Base-by-base conservation (phyloP, 2,888 invertebrate species). In the Pyrgus malvae region DNA sequence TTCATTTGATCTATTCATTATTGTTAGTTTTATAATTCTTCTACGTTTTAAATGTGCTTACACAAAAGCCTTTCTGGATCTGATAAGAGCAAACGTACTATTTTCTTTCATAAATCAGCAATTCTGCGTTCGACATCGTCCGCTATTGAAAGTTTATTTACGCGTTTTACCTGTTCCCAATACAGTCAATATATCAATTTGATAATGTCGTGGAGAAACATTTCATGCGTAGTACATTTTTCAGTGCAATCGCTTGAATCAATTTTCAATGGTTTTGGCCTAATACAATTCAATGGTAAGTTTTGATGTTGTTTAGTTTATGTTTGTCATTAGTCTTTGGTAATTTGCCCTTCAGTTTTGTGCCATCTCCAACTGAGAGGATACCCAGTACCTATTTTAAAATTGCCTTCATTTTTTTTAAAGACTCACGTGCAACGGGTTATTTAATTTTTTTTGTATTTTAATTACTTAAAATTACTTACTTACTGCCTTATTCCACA, bases 161-260 rank as follows among this genome's bases (percentile, higher is more conserved):
- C 49, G 25, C 48, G 19, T 49, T 49, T 21, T 25, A 25, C 35
- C 23, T 35, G 50, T 50, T 17, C 16, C 50, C 50, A 42, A 50
- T 35, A 50, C 42, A 33, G 9, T 25, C 50, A 50, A 23, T 50
- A 50, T 50, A 50, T 50, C 50, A 50, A 50, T 50, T 42, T 50
- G 50, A 50, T 50, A 50, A 50, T 35, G 50, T 50, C 42, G 17
- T 12, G 12, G 35, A 25, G 42, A 25, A 42, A 42, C 16, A 17
- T 35, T 42, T 21, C 33, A 50, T 50, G 31, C 17, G 25, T 35
- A 25, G 25, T 50, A 25, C 42, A 35, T 42, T 50, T 50, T 50
- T 42, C 50, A 50, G 12, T 35, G 33, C 8, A 16, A 16, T 41
- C 31, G 31, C 16, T 49, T n/a, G n/a, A n/a, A 11, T 49, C 40